Base-by-base conservation (phyloP, 2,797 vertebrate genomes). In the Pangasius djambal region DNA sequence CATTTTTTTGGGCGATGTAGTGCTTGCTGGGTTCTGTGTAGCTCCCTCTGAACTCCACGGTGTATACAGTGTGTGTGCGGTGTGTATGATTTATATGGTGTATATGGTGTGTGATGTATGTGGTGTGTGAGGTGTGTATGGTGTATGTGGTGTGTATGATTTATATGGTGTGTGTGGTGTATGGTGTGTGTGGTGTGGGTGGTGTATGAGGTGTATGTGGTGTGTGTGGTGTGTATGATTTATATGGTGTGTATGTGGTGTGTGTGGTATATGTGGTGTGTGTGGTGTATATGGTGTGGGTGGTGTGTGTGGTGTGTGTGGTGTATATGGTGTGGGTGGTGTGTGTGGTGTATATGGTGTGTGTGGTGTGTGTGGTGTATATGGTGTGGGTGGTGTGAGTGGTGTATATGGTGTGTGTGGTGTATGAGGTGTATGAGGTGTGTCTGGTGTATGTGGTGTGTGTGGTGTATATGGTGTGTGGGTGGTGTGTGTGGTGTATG, bases 1-100 rank as follows among this genome's bases (percentile, higher is more conserved):
- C 72, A 75, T 59, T 75, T 59, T 59, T 88, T 92, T 90, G 88
- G 87, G 90, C 65, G 77, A 90, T 88, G 86, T 88, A 85, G 89
- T 91, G 86, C 78, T 86, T 69, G 79, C 79, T 12, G 57, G 74
- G 25, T 61, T 59, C 37, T 18, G 40, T 84, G 83, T 67, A 84
- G 83, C 44, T 67, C 52, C 18, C 59, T n/a, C 81, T 48, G 9
- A 48, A 13, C 37, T 48, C 10, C 34, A 82, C 15, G 0, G 10
- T 61, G 82, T 67, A 4, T 44, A 7, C 48, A 6, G 31, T 61
- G 78, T 83, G 37, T 83, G 20, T 48, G 7, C 3, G 15, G 1
- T 81, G n/a, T 55, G 2, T 40, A 4, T 40, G 16, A 5, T 44
- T 6, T 74, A 5, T 55, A 2, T 34, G 1, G 37, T 44, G 18